These are phyloP conservation scores for Circaetus gallicus DNA, from an alignment of 2,113 vertebrate species.

Conservation along the genomic window DNA sequence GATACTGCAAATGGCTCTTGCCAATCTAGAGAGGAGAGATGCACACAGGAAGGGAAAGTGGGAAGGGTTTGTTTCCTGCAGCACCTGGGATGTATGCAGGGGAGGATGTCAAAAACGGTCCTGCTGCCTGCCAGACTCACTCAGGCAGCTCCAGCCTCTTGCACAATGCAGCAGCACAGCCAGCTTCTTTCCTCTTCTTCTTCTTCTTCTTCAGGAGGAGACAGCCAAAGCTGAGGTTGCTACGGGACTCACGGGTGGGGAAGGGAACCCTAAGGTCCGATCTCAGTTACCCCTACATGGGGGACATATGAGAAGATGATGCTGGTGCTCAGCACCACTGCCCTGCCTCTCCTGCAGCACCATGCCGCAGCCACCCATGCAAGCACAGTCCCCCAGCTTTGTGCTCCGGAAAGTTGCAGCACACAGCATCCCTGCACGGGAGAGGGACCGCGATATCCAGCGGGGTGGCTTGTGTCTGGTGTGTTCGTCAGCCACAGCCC, in stretches of 20 bases:
- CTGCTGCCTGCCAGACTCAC: background rate
- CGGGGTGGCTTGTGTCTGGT: fast-evolving
- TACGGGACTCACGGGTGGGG: background rate
- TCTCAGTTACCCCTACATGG: fast-evolving
- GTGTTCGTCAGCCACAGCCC: background rate
- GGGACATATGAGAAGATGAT: background rate
- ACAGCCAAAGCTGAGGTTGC: background rate
- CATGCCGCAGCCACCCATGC: fast-evolving
- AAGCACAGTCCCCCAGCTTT: too few relatives aligned
- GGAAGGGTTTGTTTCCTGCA: background rate
- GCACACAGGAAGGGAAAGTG: background rate
- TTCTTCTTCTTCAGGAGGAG: background rate
- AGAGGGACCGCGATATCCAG: background rate
- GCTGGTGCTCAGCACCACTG: background rate
- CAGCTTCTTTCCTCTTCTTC: background rate
- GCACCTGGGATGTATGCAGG: background rate
- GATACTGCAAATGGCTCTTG: background rate
- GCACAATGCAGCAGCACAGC: background rate
- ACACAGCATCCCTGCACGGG: fast-evolving
- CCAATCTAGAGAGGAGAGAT: background rate
- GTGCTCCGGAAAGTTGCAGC: background rate
- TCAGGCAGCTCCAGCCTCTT: background rate
- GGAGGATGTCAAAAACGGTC: background rate
- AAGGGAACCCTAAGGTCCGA: background rate
- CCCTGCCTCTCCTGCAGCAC: background rate